These are phyloP conservation scores for Anneissia japonica DNA, from an alignment of 35 echinoderm and acorn worm genomes.

Conservation along the genomic window DNA sequence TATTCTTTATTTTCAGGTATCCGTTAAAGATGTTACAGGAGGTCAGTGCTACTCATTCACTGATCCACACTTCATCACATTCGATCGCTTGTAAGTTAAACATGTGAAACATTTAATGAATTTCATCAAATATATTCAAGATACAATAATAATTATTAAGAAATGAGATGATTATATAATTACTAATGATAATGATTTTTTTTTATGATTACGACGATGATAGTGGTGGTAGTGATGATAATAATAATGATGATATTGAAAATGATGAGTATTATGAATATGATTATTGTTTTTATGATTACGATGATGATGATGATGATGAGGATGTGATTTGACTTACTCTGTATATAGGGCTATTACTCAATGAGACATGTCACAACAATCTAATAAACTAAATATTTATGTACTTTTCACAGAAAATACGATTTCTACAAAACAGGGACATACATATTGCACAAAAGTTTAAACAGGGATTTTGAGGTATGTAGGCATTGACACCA, in stretches of 20 bases:
- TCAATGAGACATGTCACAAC: background rate
- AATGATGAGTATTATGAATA: too few relatives aligned
- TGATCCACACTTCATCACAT: constrained; percentile 96
- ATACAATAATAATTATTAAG: too few relatives aligned
- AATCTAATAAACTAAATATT: background rate
- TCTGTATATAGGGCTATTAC: background rate
- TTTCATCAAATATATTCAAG: too few relatives aligned
- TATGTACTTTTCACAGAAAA: constrained; percentile 50
- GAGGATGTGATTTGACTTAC: background rate
- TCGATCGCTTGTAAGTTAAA: constrained; percentile 93
- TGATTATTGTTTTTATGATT: too few relatives aligned
- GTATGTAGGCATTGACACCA: too few relatives aligned
- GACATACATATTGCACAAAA: constrained; percentile 75
- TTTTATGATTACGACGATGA: too few relatives aligned
- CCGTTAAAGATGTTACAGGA: constrained; percentile 53
- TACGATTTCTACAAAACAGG: constrained; percentile 93
- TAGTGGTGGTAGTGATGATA: too few relatives aligned
- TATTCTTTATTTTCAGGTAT: constrained; percentile 65
- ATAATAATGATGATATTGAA: too few relatives aligned
- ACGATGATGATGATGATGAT: too few relatives aligned
- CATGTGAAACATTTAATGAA: too few relatives aligned
- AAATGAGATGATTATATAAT: too few relatives aligned
- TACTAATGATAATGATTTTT: background rate
- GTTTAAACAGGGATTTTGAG: constrained; percentile 73
- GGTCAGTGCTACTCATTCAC: constrained; percentile 94